A percentile compares a stretch with the other conserved stretches of the same genome.
These are phyloP conservation scores for Tetheella fluctuosa DNA, from an alignment of 2,888 invertebrate genomes.

Conservation along the genomic window DNA sequence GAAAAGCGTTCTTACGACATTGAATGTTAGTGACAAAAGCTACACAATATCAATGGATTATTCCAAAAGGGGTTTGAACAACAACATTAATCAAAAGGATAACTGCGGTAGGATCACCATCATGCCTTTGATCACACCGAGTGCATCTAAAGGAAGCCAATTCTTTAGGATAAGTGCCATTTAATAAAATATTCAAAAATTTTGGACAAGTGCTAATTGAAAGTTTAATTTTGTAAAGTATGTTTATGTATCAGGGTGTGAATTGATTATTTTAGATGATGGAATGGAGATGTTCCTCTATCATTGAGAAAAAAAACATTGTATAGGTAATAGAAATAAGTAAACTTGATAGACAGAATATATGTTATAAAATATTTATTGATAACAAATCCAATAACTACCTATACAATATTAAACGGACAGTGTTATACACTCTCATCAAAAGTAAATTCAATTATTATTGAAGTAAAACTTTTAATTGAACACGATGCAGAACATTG, in stretches of 20 bases:
- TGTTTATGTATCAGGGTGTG: not conserved
- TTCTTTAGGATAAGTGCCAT: slow-evolving; percentile 65
- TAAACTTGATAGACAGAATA: not conserved
- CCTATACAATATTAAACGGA: slow-evolving; percentile 24
- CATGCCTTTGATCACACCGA: slow-evolving; percentile 57
- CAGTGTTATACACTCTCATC: slow-evolving; percentile 4
- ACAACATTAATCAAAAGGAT: slow-evolving; percentile 34
- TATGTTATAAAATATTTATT: no score
- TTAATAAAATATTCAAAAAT: slow-evolving; percentile 32
- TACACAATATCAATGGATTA: slow-evolving; percentile 49
- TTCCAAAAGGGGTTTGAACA: slow-evolving; percentile 39
- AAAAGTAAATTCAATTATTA: not conserved
- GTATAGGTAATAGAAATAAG: slow-evolving; percentile 34
- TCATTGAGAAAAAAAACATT: slow-evolving; percentile 21
- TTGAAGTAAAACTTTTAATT: slow-evolving; percentile 26
- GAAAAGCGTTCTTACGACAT: slow-evolving; percentile 61
- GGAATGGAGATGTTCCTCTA: slow-evolving; percentile 34
- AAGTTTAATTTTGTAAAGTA: slow-evolving; percentile 18
- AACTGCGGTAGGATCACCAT: slow-evolving; percentile 42
- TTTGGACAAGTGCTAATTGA: slow-evolving; percentile 53
- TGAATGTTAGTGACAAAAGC: slow-evolving; percentile 63
- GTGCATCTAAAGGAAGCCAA: slow-evolving; percentile 77
- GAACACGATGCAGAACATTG: slow-evolving; percentile 57
- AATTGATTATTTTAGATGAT: slow-evolving; percentile 14
- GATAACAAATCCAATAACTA: slow-evolving; percentile 26